These are phyloP conservation scores for Drosophila pruinosa DNA, from an alignment of 1,140 invertebrate genomes.

Conservation along the genomic window DNA sequence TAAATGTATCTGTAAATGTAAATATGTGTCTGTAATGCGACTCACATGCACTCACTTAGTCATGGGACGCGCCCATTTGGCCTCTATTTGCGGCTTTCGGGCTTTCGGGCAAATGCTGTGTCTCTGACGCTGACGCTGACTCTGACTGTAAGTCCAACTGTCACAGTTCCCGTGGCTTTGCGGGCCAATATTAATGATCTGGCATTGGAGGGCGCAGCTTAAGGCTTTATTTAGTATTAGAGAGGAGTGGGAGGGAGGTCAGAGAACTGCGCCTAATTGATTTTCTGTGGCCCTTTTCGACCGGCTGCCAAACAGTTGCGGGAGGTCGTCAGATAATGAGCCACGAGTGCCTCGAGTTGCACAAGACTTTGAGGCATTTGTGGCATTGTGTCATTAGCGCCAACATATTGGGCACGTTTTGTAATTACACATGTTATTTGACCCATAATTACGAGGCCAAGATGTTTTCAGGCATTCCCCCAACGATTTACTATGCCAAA, in stretches of 20 bases:
- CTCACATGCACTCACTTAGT: slow-evolving; percentile 20
- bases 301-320: slow-evolving; percentile 32
- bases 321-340: slow-evolving; percentile 37
- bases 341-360: slow-evolving; percentile 24
- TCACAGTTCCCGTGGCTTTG: slow-evolving; percentile 19
- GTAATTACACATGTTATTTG: slow-evolving; percentile 39
- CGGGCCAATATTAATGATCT: slow-evolving; percentile 50
- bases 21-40: slow-evolving; percentile 37
- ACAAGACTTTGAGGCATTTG: slow-evolving; percentile 19
- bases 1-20: slow-evolving; percentile 15
- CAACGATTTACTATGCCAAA: slow-evolving; percentile 12
- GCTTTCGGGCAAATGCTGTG: neutral
- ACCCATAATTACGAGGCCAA: slow-evolving; percentile 35
- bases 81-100: slow-evolving; percentile 24
- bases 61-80: slow-evolving; percentile 33
- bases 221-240: neutral
- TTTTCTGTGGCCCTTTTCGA: slow-evolving; percentile 26
- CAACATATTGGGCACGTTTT: slow-evolving; percentile 28
- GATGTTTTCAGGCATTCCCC: neutral
- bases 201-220: slow-evolving; percentile 32
- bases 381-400: slow-evolving; percentile 31
- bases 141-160: neutral
- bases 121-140: neutral
- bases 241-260: neutral
- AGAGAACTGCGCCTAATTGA: slow-evolving; percentile 43